Base-by-base conservation (phyloP, 2,888 invertebrate genomes). In the Meghimatium bilineatum region DNA sequence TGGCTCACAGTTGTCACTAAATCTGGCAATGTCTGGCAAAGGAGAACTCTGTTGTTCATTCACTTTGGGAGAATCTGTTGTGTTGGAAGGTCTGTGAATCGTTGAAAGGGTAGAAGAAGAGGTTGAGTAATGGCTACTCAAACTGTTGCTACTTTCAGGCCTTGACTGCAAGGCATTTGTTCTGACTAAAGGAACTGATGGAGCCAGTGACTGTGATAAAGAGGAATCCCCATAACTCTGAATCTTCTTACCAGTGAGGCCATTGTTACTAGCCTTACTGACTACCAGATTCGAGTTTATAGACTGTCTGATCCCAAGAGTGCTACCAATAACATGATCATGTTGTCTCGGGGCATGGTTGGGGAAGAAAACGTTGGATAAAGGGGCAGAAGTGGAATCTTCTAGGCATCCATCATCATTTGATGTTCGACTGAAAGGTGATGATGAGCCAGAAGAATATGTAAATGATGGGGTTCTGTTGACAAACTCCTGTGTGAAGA, bases 81-180 rank as follows among this genome's bases (percentile, higher is more conserved):
- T 83, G 74, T 56, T 84, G 63, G 69, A 63, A n/a, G 90, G 90
- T 80, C 89, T 85, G 84, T 90, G 90, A 77, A 91, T 91, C 32
- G 90, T 88, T 14, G 91, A 89, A 80, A 89, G 89, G 71, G 88
- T 88, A 69, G 91, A 91, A 32, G 86, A 90, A 26, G 90, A 89
- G 32, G 91, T 90, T 36, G 91, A 91, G 85, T 90, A 90, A 71
- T 90, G 88, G 79, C 90, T 91, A 82, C 91, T 91, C 32, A 90
- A 87, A 82, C 91, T 91, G 78, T 90, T 90, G 38, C 89, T 88
- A 84, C 91, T 91, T 49, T 91, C 91, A 20, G 91, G 91, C n/a
- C 91, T 89, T 52, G 86, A 87, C 69, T 84, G 83, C 34, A 87
- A 66, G 17, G 88, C 88, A 72, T 82, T 86, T 3, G 86, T 87